A percentile compares a stretch with the other conserved stretches of the same genome.
phyloP scores from a whole-genome alignment of 1,140 invertebrate species.

The Ridgeia piscesae region DNA sequence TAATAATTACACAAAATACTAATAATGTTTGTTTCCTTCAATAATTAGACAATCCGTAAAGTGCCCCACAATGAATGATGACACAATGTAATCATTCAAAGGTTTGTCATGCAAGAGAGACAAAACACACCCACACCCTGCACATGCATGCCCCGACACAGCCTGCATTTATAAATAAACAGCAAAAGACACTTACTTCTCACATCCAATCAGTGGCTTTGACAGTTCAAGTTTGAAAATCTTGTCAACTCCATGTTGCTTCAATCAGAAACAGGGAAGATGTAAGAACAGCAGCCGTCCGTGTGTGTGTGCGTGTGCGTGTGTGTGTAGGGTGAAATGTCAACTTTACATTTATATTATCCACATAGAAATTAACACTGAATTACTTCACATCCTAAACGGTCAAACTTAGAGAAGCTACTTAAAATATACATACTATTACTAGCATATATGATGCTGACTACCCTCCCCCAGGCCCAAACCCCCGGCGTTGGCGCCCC shows the following conservation, averaged over 20 bases:
- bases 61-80: not conserved
- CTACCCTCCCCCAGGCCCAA: too few species aligned
- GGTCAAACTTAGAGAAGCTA: not conserved
- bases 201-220: slow-evolving; percentile 64
- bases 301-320: not conserved
- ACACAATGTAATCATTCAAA: not conserved
- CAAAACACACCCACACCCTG: too few species aligned
- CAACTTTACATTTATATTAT: not conserved
- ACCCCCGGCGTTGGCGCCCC: too few species aligned
- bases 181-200: slow-evolving; percentile 56
- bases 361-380: not conserved
- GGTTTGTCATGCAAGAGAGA: not conserved
- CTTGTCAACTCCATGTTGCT: slow-evolving; percentile 81
- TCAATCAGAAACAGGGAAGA: slow-evolving; percentile 56
- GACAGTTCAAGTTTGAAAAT: slow-evolving; percentile 81
- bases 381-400: not conserved
- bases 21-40: too few species aligned
- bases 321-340: not conserved
- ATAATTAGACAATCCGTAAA: too few species aligned
- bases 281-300: not conserved
- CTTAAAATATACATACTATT: not conserved
- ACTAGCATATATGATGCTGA: too few species aligned
- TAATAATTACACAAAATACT: too few species aligned
- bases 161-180: too few species aligned
- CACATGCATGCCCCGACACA: too few species aligned